phyloP scores from a whole-genome alignment of 2,888 invertebrate genomes.

The Lycia hirtaria region DNA sequence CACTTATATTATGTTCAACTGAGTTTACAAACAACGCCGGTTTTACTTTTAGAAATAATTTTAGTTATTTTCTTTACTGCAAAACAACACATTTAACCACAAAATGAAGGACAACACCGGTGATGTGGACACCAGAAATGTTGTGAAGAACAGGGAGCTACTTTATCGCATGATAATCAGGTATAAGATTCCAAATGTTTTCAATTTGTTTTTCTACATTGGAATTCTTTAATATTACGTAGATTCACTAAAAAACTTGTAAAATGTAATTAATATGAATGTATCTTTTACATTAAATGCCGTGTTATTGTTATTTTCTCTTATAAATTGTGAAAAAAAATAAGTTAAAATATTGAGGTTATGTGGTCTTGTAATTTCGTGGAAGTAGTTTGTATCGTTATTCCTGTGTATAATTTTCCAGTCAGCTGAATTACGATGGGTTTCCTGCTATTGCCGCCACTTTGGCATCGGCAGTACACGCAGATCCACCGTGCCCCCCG shows the following conservation, averaged over 20 bases:
- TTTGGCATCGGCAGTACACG: conserved; percentile 93
- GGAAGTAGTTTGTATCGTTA: not conserved
- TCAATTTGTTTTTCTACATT: not conserved
- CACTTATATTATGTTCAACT: too few species aligned
- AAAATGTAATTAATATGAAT: not conserved
- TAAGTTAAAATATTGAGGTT: conserved; percentile 28
- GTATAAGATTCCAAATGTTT: conserved; percentile 60
- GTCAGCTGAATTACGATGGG: conserved; percentile 99
- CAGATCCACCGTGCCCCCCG: conserved; percentile 96
- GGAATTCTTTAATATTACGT: not conserved
- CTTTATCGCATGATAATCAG: conserved; percentile 97
- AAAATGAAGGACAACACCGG: conserved; percentile 73
- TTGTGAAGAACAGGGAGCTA: conserved; percentile 94
- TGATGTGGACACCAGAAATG: conserved; percentile 89
- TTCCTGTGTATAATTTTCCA: conserved; percentile 62
- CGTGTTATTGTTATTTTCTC: not conserved
- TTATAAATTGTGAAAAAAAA: not conserved
- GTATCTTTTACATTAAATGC: not conserved
- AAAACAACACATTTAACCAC: not conserved
- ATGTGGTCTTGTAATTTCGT: not conserved
- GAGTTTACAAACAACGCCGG: conserved; percentile 25
- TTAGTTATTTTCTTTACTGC: not conserved
- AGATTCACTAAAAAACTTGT: not conserved
- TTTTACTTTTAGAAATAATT: not conserved
- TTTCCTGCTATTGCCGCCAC: conserved; percentile 96